Evolutionary conservation across 2,113 vertebrate species (phyloP), one percentile per base, ranked within the genome.

Genomic region (Corydoras maculifer): DNA sequence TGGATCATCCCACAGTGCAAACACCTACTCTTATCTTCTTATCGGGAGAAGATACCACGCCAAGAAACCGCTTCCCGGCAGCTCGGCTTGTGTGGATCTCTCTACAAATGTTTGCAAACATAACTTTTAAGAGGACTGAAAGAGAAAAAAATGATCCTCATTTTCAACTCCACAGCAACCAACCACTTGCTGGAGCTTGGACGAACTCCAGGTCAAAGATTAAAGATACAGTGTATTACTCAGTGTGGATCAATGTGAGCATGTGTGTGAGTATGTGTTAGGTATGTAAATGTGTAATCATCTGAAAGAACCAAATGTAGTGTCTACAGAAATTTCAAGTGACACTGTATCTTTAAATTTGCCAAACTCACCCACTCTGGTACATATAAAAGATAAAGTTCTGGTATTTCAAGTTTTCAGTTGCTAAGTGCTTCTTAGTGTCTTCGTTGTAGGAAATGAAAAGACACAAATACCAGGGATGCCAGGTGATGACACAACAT

Each of bases 51-150:
- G 72, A 62, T 71, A 77, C 49, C 77, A 82, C 66, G 84, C 79
- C 85, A 84, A 85, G 78, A 84, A 83, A 79, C 58, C 82, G 59
- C 78, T 78, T 76, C 79, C 84, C 79, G 81, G 82, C 85, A 86
- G 82, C 84, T 88, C 73, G 8, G 65, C 58, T 68, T 57, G 43
- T 54, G 71, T 51, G 68, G 74, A 74, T 75, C 57, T 2, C 60
- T 69, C 50, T 57, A 65, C 64, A 68, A 60, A 50, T 43, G 11
- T 55, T 31, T 9, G 58, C 59, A 71, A 43, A 69, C 63, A 75
- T 65, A 59, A 43, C 35, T 43, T 43, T 43, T 43, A 43, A 43
- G 35, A 43, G 35, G 35, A 43, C 35, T 43, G 35, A 43, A 43
- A 43, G 35, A 43, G 35, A 43, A 43, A 43, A 43, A 43, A 43